Evolutionary conservation across 64 coral and sea anemone species (phyloP).

Genomic region (Stylophora pistillata): DNA sequence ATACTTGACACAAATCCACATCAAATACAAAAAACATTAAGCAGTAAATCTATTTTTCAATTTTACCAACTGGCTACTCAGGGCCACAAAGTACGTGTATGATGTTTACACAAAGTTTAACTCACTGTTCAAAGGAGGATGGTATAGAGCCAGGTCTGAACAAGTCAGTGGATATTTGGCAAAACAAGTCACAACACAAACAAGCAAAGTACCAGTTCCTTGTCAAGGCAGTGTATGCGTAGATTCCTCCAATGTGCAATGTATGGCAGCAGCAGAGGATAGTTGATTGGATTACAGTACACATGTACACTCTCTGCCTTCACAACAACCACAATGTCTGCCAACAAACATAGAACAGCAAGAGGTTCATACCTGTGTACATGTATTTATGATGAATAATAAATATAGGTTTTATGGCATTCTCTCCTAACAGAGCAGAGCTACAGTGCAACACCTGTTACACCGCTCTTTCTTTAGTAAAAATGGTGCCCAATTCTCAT

Average conservation of each 20-base stretch:
- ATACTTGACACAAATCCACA: slow-evolving; percentile 29
- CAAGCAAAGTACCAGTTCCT: slow-evolving; percentile 59
- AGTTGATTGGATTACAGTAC: slow-evolving; percentile 87
- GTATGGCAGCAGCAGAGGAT: slow-evolving; percentile 58
- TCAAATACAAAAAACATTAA: neutral
- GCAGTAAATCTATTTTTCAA: too few relatives aligned
- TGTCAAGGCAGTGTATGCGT: slow-evolving; percentile 59
- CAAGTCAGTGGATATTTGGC: too few relatives aligned
- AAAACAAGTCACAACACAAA: neutral
- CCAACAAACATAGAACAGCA: neutral
- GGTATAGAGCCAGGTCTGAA: too few relatives aligned
- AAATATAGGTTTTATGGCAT: too few relatives aligned
- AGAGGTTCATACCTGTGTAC: neutral
- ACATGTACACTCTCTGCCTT: slow-evolving; percentile 86
- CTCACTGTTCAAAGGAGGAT: too few relatives aligned
- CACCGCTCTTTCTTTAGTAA: too few relatives aligned
- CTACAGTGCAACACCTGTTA: too few relatives aligned
- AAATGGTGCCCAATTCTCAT: too few relatives aligned
- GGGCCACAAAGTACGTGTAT: too few relatives aligned
- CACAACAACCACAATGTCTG: slow-evolving; percentile 78
- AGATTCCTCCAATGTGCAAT: slow-evolving; percentile 96
- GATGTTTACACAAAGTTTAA: too few relatives aligned
- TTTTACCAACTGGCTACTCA: neutral
- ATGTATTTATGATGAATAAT: neutral
- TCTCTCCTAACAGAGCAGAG: too few relatives aligned